Evolutionary conservation across 2,888 invertebrate species (phyloP).

Genomic region (Meta bourneti): DNA sequence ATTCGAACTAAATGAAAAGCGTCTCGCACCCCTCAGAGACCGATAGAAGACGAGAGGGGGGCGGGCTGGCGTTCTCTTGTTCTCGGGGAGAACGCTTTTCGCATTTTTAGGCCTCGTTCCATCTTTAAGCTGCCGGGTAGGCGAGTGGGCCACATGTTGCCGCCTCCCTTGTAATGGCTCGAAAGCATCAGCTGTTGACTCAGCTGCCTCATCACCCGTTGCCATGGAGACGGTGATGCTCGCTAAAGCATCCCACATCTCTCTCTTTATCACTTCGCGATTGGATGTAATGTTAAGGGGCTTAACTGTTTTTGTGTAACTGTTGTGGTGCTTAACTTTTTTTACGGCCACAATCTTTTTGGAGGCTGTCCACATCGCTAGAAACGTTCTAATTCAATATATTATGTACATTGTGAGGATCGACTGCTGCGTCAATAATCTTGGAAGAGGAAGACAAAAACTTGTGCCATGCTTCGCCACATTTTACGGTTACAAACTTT

Average conservation of each 20-base stretch:
- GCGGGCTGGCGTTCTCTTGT: neutral
- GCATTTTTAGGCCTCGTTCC: conserved; percentile 17
- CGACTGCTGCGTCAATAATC: no score
- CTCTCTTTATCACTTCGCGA: conserved; percentile 10
- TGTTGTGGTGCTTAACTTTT: no score
- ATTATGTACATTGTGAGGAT: no score
- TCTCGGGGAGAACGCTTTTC: conserved; percentile 36
- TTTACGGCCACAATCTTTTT: no score
- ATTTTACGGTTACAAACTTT: no score
- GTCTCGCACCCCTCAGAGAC: conserved; percentile 40
- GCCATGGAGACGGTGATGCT: conserved; percentile 57
- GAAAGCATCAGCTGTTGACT: conserved; percentile 76
- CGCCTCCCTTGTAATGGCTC: conserved; percentile 54
- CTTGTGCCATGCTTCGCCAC: no score
- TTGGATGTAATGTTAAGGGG: neutral
- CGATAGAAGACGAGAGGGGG: conserved; percentile 23
- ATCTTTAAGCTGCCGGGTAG: conserved; percentile 10
- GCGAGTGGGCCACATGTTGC: conserved; percentile 69
- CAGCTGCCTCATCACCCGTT: conserved; percentile 67
- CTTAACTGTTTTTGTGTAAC: neutral
- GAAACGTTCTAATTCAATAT: no score
- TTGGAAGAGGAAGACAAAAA: no score
- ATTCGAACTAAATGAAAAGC: conserved; percentile 69
- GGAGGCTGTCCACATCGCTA: no score
- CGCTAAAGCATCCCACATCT: conserved; percentile 3